Evolutionary conservation across 2,888 invertebrate genomes (phyloP), one percentile per base, ranked within the genome.

Genomic region (Hanleya hanleyi): DNA sequence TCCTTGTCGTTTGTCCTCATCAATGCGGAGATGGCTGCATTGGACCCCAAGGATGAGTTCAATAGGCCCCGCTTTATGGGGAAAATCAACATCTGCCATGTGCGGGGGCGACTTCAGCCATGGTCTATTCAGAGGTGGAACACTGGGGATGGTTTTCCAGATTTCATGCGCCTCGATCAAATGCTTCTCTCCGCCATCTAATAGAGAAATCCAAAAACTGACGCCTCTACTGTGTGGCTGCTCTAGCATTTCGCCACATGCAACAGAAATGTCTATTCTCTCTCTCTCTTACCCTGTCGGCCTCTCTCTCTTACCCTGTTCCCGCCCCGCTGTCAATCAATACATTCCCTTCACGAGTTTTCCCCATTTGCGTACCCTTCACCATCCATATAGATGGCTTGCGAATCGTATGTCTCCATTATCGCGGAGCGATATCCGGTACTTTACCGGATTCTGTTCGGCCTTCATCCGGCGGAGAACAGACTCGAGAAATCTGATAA

Each of bases 311-410:
- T 71, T 29, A 71, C 36, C 22, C 66, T 65, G 67, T 71, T 26
- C 67, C 71, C 26, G 71, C 67, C 12, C 71, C 71, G 33, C 71
- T 66, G 50, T 71, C 71, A 6, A 71, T 66, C 29, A 67, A 41
- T 5, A 66, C 66, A 37, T 71, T 67, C 32, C 71, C 66, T n/a
- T 65, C 29, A 33, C 66, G 71, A n/a, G 33, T 18, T 57, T 64
- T 35, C 35, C 71, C 71, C 70, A 9, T 49, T 70, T 0, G 70
- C 47, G 47, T 70, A 65, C 49, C n/a, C n/a, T n/a, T n/a, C n/a
- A n/a, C n/a, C n/a, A n/a, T n/a, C n/a, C n/a, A n/a, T n/a, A n/a
- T n/a, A n/a, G n/a, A n/a, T n/a, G n/a, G 38, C 67, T 67, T 18
- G 37, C 35, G 12, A 51, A 41, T 35, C 71, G 41, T 38, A 71